Base-by-base conservation (phyloP, 2,797 vertebrate species). In the Chrysocyon brachyurus region DNA sequence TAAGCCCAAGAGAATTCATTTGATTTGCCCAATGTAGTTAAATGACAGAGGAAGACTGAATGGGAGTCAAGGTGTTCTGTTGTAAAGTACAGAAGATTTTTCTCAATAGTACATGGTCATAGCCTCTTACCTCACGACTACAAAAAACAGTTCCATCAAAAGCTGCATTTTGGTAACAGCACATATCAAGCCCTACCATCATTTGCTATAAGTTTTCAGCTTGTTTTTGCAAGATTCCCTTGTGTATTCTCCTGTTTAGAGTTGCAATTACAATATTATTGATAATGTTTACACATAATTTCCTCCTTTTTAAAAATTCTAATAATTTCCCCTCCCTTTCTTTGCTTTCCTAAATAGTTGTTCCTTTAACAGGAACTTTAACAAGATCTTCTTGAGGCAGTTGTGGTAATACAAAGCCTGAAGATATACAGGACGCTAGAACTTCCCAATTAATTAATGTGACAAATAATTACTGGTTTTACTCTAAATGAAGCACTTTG, bases 291-390 rank as follows among this genome's bases (percentile, higher is more conserved):
- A 54, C n/a, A 88, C 17, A 57, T 72, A 9, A 64, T 87, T 82
- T 94, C 5, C 28, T 24, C 21, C 19, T 54, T 73, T n/a, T 91
- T 73, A 73, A 31, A 93, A 91, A 90, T 95, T 90, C 36, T 87
- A 26, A 33, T 84, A 16, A n/a, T 49, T 90, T 77, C 61, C 40
- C 9, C 19, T 28, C 36, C 6, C 16, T 75, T 68, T 92, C 54
- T 17, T 96, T 91, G 49, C 2, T 90, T 96, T 92, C 16, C n/a
- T 61, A 64, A 75, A 40, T 96, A 75, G 70, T 56, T 90, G 15
- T 63, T 92, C 19, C 63, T 49, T 87, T 87, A 87, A 72, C 12
- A 73, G 36, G 15, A 85, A 22, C 59, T 63, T 28, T 63, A 63
- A 63, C 8, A 31, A 26, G 52, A 33, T 61, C 11, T 61, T n/a